Conservation (phyloP, 2,113 vertebrate genomes). For the Prochilodus magdalenae region DNA sequence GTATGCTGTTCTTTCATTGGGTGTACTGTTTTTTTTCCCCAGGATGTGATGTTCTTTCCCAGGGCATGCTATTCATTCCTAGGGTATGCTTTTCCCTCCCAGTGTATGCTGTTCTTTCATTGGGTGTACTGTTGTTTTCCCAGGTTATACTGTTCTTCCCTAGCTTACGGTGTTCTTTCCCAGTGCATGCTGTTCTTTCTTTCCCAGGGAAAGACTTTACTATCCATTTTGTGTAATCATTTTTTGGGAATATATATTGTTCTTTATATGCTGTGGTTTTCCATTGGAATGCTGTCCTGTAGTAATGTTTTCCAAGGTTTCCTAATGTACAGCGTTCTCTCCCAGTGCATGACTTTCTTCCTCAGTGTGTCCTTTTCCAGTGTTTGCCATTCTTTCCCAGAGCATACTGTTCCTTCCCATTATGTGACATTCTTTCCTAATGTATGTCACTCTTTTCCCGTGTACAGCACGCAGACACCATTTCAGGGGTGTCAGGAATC, state of each 20-base stretch:
- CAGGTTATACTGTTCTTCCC: too few species aligned
- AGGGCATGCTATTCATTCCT: neutral
- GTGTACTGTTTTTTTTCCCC: neutral
- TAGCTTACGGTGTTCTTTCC: neutral
- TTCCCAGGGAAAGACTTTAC: neutral
- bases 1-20: too few species aligned
- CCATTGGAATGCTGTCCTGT: too few species aligned
- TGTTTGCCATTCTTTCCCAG: neutral
- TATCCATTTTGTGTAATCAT: too few species aligned
- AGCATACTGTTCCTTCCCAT: neutral
- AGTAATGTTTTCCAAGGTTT: neutral
- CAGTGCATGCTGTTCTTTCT: neutral
- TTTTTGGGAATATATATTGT: too few species aligned
- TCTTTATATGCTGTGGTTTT: too few species aligned
- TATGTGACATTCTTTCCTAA: neutral
- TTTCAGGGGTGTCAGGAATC: too few species aligned
- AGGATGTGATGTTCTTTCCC: neutral
- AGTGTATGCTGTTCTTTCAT: too few species aligned
- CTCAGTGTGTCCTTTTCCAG: neutral
- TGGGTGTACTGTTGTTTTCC: too few species aligned
- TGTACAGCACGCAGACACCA: too few species aligned
- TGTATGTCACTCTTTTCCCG: neutral
- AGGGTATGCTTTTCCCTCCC: neutral
- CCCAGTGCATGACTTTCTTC: too few species aligned
- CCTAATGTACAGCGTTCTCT: neutral